Conservation (phyloP, 2,797 vertebrate genomes). For the Sebastes vulpes region DNA sequence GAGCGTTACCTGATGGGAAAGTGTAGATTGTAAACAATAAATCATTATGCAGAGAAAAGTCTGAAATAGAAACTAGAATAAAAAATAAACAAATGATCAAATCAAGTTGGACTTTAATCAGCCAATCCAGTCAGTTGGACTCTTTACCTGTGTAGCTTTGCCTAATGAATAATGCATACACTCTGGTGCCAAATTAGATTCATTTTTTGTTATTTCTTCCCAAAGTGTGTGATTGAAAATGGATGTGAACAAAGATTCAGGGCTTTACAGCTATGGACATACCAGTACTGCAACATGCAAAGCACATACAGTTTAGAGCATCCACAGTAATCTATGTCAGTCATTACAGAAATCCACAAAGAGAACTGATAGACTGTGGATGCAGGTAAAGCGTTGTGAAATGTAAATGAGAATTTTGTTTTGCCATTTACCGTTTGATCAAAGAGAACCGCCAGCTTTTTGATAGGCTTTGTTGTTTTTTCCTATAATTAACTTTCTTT, state of each 20-base stretch:
- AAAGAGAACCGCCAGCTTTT: slow-evolving; percentile 22
- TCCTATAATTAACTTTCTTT: not conserved
- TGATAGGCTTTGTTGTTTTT: slow-evolving; percentile 12
- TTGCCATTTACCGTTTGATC: slow-evolving; percentile 17
- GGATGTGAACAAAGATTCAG: not conserved
- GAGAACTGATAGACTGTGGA: not conserved
- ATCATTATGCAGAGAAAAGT: not conserved
- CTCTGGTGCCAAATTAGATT: not conserved
- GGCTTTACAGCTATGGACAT: not conserved
- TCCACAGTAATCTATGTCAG: not conserved
- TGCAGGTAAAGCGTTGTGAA: not conserved
- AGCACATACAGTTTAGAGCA: not conserved
- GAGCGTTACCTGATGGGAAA: slow-evolving; percentile 4
- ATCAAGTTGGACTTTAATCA: slow-evolving; percentile 7
- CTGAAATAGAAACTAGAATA: not conserved
- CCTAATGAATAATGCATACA: not conserved
- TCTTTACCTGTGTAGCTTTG: slow-evolving; percentile 2
- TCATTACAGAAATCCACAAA: slow-evolving; percentile 11
- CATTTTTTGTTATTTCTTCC: not conserved
- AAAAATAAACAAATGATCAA: not conserved
- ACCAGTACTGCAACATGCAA: not conserved
- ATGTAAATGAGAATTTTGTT: slow-evolving; percentile 31
- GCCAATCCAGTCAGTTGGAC: not conserved
- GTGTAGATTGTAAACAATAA: slow-evolving; percentile 11
- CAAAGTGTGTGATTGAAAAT: slow-evolving; percentile 5